These are phyloP conservation scores for Craterocephalus amniculus DNA, from an alignment of 2,797 vertebrate genomes.

Conservation along the genomic window DNA sequence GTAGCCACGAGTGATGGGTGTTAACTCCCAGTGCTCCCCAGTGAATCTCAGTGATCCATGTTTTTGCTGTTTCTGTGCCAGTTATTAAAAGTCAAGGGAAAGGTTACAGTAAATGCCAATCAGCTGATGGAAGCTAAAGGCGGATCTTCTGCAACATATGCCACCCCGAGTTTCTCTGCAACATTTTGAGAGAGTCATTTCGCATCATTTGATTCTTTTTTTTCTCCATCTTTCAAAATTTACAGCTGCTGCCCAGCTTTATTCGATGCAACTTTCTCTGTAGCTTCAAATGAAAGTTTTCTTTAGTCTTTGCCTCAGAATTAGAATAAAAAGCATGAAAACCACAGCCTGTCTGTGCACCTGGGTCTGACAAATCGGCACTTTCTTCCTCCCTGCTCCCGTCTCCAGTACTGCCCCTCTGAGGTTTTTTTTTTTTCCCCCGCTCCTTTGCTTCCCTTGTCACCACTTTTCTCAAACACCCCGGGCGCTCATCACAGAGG, in stretches of 20 bases:
- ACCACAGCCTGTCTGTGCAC: conserved; percentile 23
- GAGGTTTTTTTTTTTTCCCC: conserved; percentile 17
- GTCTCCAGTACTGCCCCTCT: conserved; percentile 21
- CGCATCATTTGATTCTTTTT: not conserved
- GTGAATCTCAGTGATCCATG: conserved; percentile 70
- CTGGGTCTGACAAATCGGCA: conserved; percentile 50
- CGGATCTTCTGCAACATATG: conserved; percentile 28
- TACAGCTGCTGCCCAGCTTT: not conserved
- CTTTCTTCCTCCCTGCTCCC: conserved; percentile 23
- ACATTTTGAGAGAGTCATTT: conserved; percentile 23
- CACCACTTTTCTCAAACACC: conserved; percentile 64
- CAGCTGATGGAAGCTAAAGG: conserved; percentile 51
- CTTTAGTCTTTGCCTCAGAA: conserved; percentile 13
- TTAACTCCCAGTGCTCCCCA: conserved; percentile 52
- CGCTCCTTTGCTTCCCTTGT: conserved; percentile 45
- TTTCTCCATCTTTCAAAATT: not conserved
- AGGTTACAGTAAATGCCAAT: conserved; percentile 77
- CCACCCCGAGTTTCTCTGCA: conserved; percentile 22
- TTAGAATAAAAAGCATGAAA: conserved; percentile 49
- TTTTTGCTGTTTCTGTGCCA: conserved; percentile 57
- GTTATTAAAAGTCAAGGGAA: conserved; percentile 75
- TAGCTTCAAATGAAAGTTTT: conserved; percentile 5
- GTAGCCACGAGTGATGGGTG: conserved; percentile 19
- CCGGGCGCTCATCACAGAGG: conserved; percentile 71
- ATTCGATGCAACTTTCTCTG: not conserved